Base-by-base conservation (phyloP, 2,888 invertebrate species). In the Limenitis arthemis region DNA sequence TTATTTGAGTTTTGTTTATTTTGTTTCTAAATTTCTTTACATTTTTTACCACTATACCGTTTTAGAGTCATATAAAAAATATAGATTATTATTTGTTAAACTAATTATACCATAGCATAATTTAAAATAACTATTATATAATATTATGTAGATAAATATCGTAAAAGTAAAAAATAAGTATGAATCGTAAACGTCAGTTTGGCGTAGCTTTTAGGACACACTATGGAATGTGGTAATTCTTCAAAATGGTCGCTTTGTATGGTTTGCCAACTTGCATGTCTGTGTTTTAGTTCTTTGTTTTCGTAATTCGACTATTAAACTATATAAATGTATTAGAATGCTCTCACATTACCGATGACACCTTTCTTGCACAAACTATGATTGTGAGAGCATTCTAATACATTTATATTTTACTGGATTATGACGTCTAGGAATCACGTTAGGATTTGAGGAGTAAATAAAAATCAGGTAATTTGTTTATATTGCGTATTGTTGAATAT, bases 171-270 rank as follows among this genome's bases (percentile, higher is more conserved):
- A 39, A 39, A 46, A 48, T 50, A 46, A 41, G 36, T 43, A 51
- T 28, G 33, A 50, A 67, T 56, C 62, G 65, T 63, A 69, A 72
- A 75, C 66, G 70, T 73, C 73, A 72, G 60, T 70, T 68, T 67
- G 66, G 68, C 66, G 68, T 71, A 70, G 69, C 69, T 69, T 76
- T 74, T 75, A 59, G 77, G 79, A 79, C 80, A 75, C 75, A 75
- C 77, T 76, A 83, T 86, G 89, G 90, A 90, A 90, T 90, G 90
- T 90, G 89, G 89, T 90, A 90, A 90, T 90, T 90, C 84, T 86
- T 85, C 90, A 91, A 91, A 89, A 91, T 91, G 91, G 91, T 90
- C 88, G 90, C 90, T 89, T 84, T 84, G 87, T 86, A 85, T 85
- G 86, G 87, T 88, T 88, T 88, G 87, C 87, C 88, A 88, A 88